phyloP scores from a whole-genome alignment of 2,797 vertebrate species.

The Alauda arvensis region DNA sequence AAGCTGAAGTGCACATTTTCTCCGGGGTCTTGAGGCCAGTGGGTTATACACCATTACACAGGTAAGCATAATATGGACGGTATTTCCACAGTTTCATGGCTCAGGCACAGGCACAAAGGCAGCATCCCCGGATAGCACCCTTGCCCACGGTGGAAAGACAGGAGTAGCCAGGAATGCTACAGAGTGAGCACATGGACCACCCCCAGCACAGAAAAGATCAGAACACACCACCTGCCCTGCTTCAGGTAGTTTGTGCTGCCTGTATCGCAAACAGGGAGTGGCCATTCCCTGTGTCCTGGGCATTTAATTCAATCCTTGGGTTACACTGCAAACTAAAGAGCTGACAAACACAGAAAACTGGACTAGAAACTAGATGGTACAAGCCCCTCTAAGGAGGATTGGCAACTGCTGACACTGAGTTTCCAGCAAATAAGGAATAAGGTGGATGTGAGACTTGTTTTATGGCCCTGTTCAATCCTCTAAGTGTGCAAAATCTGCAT shows the following conservation, averaged over 20 bases:
- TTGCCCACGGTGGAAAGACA: fast-evolving
- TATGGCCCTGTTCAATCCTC: background rate
- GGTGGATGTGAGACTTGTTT: background rate
- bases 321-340: background rate
- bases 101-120: background rate
- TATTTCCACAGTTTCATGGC: background rate
- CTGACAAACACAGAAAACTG: background rate
- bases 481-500: background rate
- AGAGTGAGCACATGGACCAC: fast-evolving
- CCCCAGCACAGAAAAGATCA: background rate
- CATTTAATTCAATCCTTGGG: background rate
- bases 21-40: background rate
- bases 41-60: background rate
- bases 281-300: background rate
- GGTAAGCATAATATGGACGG: background rate
- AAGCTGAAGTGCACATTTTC: background rate
- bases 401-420: background rate
- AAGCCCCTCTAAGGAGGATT: background rate
- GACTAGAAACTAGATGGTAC: background rate
- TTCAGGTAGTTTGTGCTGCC: background rate
- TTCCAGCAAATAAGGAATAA: background rate
- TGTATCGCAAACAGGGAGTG: background rate
- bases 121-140: background rate
- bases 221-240: background rate
- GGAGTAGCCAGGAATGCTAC: fast-evolving